Conservation (phyloP, 2,888 invertebrate genomes). For the Oscheius onirici region DNA sequence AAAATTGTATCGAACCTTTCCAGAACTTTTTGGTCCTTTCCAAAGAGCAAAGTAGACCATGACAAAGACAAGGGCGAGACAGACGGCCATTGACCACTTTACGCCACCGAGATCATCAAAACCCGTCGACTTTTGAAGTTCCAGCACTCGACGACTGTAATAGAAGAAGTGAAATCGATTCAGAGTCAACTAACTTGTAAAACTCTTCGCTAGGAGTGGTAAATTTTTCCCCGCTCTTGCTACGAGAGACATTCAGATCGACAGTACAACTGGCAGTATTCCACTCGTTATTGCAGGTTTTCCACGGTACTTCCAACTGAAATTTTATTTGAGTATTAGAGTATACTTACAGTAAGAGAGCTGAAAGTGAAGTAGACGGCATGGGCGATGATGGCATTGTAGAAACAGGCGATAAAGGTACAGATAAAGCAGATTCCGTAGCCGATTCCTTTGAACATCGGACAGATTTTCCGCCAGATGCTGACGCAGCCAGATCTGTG, state of each 20-base stretch:
- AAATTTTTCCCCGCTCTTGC: slow-evolving; percentile 39
- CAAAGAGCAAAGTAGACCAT: slow-evolving; percentile 94
- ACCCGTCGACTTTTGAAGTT: slow-evolving; percentile 85
- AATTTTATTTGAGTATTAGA: slow-evolving; percentile 17
- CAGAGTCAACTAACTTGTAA: slow-evolving; percentile 79
- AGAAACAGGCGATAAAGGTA: slow-evolving; percentile 92
- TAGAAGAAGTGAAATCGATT: background rate
- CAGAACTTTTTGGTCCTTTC: slow-evolving; percentile 89
- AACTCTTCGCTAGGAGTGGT: slow-evolving; percentile 83
- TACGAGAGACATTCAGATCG: slow-evolving; percentile 71
- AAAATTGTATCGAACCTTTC: slow-evolving; percentile 79
- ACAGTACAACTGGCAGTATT: slow-evolving; percentile 81
- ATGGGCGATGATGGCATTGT: slow-evolving; percentile 96
- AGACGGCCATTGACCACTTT: slow-evolving; percentile 87
- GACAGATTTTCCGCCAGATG: slow-evolving; percentile 91
- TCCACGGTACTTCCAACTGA: slow-evolving; percentile 81
- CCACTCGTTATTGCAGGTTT: slow-evolving; percentile 86
- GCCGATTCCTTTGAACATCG: slow-evolving; percentile 90
- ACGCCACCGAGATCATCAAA: slow-evolving; percentile 87
- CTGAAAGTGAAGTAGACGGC: slow-evolving; percentile 89
- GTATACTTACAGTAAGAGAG: slow-evolving; percentile 74
- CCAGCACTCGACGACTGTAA: slow-evolving; percentile 84
- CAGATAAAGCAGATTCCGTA: slow-evolving; percentile 95
- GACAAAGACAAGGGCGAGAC: slow-evolving; percentile 88
- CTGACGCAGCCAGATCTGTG: slow-evolving; percentile 90